phyloP scores from a whole-genome alignment of 2,113 vertebrate genomes.

The Psettodes erumei region DNA sequence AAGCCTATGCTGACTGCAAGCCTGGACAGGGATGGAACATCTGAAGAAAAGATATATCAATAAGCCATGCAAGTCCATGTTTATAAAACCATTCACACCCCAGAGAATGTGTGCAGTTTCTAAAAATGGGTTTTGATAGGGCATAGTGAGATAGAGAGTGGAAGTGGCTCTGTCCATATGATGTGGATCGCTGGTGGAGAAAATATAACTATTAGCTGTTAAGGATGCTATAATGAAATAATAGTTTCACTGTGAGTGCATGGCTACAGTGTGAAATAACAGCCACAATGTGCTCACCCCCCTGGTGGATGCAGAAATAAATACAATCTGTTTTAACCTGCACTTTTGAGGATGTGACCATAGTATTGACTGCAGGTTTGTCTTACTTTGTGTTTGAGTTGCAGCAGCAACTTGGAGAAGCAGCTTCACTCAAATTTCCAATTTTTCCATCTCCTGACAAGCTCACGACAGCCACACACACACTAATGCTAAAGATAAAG shows the following conservation, averaged over 20 bases:
- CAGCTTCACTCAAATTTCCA: background rate
- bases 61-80: conserved; percentile 40
- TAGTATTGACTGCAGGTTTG: conserved; percentile 1
- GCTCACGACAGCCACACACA: background rate
- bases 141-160: conserved; percentile 19
- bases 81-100: conserved; percentile 53
- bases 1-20: conserved; percentile 39
- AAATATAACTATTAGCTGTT: conserved; percentile 68
- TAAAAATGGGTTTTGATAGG: conserved; percentile 56
- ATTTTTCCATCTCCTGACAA: background rate
- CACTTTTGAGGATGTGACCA: background rate
- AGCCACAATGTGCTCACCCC: conserved; percentile 12
- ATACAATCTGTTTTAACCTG: background rate
- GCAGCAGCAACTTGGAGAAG: no score
- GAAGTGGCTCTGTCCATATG: conserved; percentile 53
- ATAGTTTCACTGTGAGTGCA: conserved; percentile 52
- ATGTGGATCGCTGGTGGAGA: conserved; percentile 66
- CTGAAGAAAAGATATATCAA: conserved; percentile 70
- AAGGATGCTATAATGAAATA: conserved; percentile 60
- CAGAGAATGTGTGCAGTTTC: conserved; percentile 45
- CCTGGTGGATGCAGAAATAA: background rate
- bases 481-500: background rate
- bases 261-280: conserved; percentile 36
- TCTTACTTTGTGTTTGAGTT: background rate
- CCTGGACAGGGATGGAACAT: conserved; percentile 48